Percentiles rank a stretch among this genome's conserved stretches.
Conservation (phyloP, 2,797 vertebrate genomes). For the Microctenopoma stevenorrisi region DNA sequence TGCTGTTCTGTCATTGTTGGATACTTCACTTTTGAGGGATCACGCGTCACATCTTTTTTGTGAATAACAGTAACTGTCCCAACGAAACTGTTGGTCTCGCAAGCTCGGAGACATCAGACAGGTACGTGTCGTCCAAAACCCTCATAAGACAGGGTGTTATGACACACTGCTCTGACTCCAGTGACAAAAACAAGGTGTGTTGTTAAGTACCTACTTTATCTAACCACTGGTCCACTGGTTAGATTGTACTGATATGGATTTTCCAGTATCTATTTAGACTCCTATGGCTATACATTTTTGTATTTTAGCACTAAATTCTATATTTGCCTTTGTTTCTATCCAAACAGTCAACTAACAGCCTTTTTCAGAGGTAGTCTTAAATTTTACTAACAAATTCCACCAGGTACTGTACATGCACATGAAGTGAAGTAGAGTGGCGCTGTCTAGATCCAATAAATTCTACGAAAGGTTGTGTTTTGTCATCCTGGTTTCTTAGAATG, state of each 20-base stretch:
- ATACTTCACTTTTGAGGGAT: conserved; percentile 40
- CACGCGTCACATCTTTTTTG: conserved; percentile 20
- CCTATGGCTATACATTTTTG: not conserved
- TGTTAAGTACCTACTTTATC: conserved; percentile 23
- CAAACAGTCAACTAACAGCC: no score
- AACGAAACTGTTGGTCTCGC: conserved; percentile 19
- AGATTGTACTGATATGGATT: not conserved
- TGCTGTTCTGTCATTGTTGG: conserved; percentile 3
- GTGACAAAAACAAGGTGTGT: conserved; percentile 49
- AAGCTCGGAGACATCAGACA: conserved; percentile 15
- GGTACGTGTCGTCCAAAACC: conserved; percentile 25
- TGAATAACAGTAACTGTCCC: conserved; percentile 40
- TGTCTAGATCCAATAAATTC: not conserved
- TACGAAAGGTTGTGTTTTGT: not conserved
- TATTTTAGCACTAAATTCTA: no score
- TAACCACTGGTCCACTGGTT: not conserved
- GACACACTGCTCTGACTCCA: conserved; percentile 55
- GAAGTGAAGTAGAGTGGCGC: not conserved
- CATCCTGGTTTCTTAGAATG: not conserved
- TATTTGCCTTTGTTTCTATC: no score
- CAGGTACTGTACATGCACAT: no score
- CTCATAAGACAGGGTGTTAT: conserved; percentile 56
- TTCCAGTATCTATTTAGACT: not conserved
- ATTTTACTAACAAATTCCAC: no score
- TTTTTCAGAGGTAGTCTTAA: no score